Conservation (phyloP, 2,797 vertebrate species). For the Leontopithecus rosalia region DNA sequence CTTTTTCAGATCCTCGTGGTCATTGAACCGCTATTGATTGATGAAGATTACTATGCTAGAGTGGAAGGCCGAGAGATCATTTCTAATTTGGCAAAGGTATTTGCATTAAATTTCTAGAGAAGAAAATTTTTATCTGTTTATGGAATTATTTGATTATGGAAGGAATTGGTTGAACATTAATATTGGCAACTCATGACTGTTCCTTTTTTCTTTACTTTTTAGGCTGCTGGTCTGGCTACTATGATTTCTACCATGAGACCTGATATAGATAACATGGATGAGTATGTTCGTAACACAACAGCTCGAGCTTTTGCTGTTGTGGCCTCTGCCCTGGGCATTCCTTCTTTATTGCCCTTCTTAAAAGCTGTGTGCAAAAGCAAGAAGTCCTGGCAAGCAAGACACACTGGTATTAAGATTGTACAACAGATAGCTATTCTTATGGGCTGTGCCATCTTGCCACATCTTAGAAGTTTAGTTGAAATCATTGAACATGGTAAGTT, state of each 20-base stretch:
- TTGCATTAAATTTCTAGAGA: slow-evolving; percentile 28
- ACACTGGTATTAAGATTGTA: slow-evolving; percentile 99
- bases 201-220: not conserved
- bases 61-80: slow-evolving; percentile 99
- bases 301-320: slow-evolving; percentile 98
- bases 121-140: not conserved
- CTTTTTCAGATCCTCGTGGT: slow-evolving; percentile 95
- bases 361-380: slow-evolving; percentile 99
- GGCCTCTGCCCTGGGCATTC: slow-evolving; percentile 97
- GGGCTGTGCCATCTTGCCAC: slow-evolving; percentile 98
- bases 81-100: slow-evolving; percentile 99
- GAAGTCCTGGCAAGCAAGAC: slow-evolving; percentile 98
- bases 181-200: not conserved
- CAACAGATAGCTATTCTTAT: slow-evolving; percentile 99
- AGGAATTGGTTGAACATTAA: not conserved
- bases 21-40: slow-evolving; percentile 97
- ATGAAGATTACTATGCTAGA: slow-evolving; percentile 99
- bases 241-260: slow-evolving; percentile 99
- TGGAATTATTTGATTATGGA: not conserved
- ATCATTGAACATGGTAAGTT: slow-evolving; percentile 98
- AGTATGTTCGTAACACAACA: slow-evolving; percentile 98
- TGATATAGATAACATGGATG: slow-evolving; percentile 99
- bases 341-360: slow-evolving; percentile 97
- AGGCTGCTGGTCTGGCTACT: slow-evolving; percentile 99
- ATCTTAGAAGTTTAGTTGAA: slow-evolving; percentile 99